Evolutionary conservation across 2,113 vertebrate species (phyloP).

Genomic region (Corvus hawaiiensis): DNA sequence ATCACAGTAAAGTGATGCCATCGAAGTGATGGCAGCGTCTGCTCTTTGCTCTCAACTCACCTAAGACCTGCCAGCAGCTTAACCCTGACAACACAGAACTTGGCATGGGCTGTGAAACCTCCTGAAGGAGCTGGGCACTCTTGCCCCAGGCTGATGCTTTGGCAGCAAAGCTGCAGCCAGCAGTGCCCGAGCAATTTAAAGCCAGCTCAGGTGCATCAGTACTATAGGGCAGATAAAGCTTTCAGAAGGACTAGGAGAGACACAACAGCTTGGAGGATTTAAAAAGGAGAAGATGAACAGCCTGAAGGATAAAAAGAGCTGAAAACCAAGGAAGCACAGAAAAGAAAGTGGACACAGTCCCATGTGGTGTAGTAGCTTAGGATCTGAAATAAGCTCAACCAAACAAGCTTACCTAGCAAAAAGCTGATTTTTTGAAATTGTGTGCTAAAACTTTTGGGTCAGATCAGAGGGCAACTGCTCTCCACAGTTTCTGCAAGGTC

Average conservation of each 20-base stretch:
- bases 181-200: background rate
- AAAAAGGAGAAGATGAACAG: background rate
- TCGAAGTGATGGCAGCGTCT: background rate
- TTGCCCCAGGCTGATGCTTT: background rate
- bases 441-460: background rate
- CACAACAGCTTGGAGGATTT: background rate
- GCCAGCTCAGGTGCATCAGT: no score
- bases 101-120: background rate
- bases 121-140: background rate
- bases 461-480: background rate
- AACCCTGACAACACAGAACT: background rate
- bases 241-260: background rate
- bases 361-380: background rate
- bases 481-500: background rate
- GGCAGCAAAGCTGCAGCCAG: background rate
- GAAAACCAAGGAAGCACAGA: background rate
- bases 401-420: background rate
- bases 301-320: background rate
- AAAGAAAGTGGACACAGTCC: background rate
- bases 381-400: background rate
- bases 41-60: background rate
- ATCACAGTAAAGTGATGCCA: background rate
- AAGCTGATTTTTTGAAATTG: background rate
- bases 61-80: background rate
- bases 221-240: background rate